A percentile compares a stretch with the other conserved stretches of the same genome.
Evolutionary conservation across 2,113 vertebrate species (phyloP).

Genomic region (Tenrec ecaudatus): DNA sequence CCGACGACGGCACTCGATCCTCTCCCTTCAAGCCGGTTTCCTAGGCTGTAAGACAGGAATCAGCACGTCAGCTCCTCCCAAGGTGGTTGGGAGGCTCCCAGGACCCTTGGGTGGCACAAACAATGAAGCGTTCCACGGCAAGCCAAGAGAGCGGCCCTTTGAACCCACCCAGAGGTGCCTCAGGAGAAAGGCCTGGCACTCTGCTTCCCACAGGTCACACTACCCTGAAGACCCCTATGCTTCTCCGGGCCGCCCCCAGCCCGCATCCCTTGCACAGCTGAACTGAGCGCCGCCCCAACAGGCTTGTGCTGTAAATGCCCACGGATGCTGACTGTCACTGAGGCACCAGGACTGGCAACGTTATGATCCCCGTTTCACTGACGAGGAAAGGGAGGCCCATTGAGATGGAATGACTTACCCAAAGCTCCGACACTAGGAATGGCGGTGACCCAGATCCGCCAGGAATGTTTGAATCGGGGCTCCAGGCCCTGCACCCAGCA

Average conservation of each 20-base stretch:
- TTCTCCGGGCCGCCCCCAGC: background rate
- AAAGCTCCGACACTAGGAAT: background rate
- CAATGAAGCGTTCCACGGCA: background rate
- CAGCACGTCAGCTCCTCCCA: background rate
- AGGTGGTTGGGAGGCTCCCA: background rate
- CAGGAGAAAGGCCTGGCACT: background rate
- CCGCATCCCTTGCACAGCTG: background rate
- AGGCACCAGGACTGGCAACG: background rate
- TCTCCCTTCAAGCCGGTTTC: background rate
- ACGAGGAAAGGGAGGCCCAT: background rate
- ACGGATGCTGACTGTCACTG: background rate
- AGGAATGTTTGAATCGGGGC: background rate
- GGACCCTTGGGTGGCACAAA: background rate
- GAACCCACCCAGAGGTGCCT: background rate
- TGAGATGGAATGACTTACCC: background rate
- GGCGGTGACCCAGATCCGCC: background rate
- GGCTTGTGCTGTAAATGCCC: background rate
- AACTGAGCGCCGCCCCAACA: background rate
- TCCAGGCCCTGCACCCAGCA: background rate
- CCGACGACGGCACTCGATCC: background rate
- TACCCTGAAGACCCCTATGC: background rate
- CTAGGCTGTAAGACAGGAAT: constrained; percentile 4
- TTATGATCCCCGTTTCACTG: background rate
- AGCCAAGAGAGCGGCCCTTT: background rate
- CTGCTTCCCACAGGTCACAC: background rate